phyloP scores from a whole-genome alignment of 2,113 vertebrate species.

The Ochotona curzoniae region DNA sequence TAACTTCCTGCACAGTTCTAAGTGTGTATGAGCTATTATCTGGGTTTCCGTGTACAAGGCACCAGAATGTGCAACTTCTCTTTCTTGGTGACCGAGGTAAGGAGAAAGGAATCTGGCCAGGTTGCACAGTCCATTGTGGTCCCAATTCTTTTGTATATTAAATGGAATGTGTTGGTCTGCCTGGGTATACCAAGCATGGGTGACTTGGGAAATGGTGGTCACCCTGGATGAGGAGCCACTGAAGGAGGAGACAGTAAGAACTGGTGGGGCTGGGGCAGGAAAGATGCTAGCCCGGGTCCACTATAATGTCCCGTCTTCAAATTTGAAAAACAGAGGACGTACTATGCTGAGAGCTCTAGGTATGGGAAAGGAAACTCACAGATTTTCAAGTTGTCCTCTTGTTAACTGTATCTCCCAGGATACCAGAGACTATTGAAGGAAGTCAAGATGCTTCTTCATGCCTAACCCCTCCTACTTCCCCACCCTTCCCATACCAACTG shows the following conservation, averaged over 20 bases:
- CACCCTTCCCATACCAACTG: neutral
- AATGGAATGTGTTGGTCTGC: conserved; percentile 60
- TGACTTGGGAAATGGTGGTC: neutral
- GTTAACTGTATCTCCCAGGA: neutral
- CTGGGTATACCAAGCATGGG: no score
- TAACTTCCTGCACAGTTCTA: neutral
- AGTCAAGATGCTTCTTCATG: neutral
- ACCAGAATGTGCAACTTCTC: neutral
- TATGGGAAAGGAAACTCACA: neutral
- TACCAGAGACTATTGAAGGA: neutral
- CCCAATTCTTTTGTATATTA: conserved; percentile 75
- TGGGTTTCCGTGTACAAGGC: neutral
- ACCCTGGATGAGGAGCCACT: neutral
- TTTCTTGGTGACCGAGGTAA: conserved; percentile 21
- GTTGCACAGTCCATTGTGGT: conserved; percentile 61
- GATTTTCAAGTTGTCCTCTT: neutral
- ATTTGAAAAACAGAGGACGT: neutral
- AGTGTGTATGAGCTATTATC: neutral
- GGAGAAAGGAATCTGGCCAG: conserved; percentile 51
- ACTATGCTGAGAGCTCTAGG: neutral
- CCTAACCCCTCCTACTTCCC: no score
- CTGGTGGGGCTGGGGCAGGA: no score
- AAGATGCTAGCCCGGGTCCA: neutral
- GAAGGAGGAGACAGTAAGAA: neutral
- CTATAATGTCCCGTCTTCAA: neutral